Base-by-base conservation (phyloP, 1,140 invertebrate species). In the silkworm (Bombyx mori) region DNA sequence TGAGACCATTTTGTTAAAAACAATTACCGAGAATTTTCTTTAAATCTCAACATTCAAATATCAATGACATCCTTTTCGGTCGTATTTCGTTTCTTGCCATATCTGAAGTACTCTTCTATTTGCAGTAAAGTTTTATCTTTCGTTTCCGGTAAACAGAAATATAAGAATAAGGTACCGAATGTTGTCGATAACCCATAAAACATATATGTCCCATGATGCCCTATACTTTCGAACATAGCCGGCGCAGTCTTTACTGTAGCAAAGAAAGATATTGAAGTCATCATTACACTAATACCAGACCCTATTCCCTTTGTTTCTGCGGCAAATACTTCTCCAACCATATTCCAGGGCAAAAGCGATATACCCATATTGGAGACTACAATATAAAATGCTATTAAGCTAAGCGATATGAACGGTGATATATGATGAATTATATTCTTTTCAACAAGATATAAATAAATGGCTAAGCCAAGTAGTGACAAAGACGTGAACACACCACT, bases 141-240 rank as follows among this genome's bases (percentile, higher is more conserved):
- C 0, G 93, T 94, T 82, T 94, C 93, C 3, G 93, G 93, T 42
- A 94, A 77, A 54, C 88, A 90, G 52, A 91, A 85, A 46, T 85
- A 89, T 45, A 92, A 78, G 61, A 92, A 90, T 56, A 93, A 68
- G 4, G 90, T 86, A 22, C 92, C 91, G 35, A 90, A 56, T 26
- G 90, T 74, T 35, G 91, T 90, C 42, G 92, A 85, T 6, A 87
- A 73, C 4, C 91, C 90, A 75, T 91, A 94, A 63, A 93, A 82
- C 65, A 90, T 89, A 76, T 93, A 94, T 1, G 90, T 86, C 0
- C 89, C 89, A 22, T 88, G 82, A 45, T 88, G 77, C 3, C 91
- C 90, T 43, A 93, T 81, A 35, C 71, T 61, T 50, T 83, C 60
- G 54, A 91, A 88, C 74, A 93, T 71, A 1, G 80, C 75, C 6